Evolutionary conservation across 1,140 invertebrate genomes (phyloP).

Genomic region (Hyles euphorbiae): DNA sequence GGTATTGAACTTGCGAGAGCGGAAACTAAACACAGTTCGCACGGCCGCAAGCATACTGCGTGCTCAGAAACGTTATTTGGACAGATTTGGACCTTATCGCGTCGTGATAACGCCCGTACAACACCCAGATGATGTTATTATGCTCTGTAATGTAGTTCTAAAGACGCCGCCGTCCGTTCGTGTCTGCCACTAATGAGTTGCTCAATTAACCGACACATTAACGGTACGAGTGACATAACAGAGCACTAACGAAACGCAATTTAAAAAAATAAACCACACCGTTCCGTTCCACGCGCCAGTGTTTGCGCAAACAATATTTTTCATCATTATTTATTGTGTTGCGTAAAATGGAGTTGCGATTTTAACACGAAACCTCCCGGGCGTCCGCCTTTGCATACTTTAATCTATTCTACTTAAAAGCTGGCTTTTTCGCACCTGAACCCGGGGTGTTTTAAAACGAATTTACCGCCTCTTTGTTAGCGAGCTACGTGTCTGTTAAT

Average conservation of each 20-base stretch:
- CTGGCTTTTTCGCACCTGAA: slow-evolving; percentile 65
- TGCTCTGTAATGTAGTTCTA: slow-evolving; percentile 17
- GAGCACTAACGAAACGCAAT: slow-evolving; percentile 33
- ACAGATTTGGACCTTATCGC: slow-evolving; percentile 16
- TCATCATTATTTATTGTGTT: slow-evolving; percentile 11
- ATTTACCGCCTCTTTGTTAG: slow-evolving; percentile 57
- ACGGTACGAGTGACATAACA: slow-evolving; percentile 27
- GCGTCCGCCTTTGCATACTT: slow-evolving; percentile 29
- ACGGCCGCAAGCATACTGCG: slow-evolving; percentile 21
- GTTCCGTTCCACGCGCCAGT: slow-evolving; percentile 3
- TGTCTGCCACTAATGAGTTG: slow-evolving; percentile 43
- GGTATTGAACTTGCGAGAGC: slow-evolving; percentile 41
- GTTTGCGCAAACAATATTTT: slow-evolving; percentile 9
- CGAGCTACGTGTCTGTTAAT: slow-evolving; percentile 61
- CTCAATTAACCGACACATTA: slow-evolving; percentile 47
- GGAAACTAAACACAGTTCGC: slow-evolving; percentile 37
- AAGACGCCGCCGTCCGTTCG: slow-evolving; percentile 31
- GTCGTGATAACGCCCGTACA: slow-evolving; percentile 14
- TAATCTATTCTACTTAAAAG: slow-evolving; percentile 62
- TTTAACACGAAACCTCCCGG: slow-evolving; percentile 18
- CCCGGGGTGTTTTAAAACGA: slow-evolving; percentile 57
- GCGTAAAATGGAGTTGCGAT: slow-evolving; percentile 21
- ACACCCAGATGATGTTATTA: slow-evolving; percentile 7
- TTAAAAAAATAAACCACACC: slow-evolving; percentile 7
- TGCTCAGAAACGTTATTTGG: slow-evolving; percentile 9